Conservation (phyloP, 2,888 invertebrate genomes). For the Hypselothyrea guttata region DNA sequence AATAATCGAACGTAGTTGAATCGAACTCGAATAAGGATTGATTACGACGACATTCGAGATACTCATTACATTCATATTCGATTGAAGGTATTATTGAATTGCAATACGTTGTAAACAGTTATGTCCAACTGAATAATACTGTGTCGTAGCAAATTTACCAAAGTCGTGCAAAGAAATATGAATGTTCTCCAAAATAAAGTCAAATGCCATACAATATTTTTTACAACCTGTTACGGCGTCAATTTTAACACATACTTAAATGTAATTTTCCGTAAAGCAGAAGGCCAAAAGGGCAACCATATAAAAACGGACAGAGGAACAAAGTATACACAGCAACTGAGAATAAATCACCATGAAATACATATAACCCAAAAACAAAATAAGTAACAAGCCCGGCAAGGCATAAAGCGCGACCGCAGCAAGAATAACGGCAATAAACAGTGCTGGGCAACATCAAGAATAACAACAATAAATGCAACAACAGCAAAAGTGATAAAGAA, state of each 20-base stretch:
- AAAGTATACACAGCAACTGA: not conserved
- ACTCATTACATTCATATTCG: too few relatives aligned
- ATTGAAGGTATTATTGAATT: not conserved
- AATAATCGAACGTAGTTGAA: too few relatives aligned
- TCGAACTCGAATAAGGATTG: too few relatives aligned
- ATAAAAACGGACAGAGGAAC: constrained; percentile 15
- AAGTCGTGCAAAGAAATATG: constrained; percentile 6
- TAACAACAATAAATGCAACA: too few relatives aligned
- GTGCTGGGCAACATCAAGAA: too few relatives aligned
- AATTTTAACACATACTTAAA: constrained; percentile 76
- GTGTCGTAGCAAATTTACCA: not conserved
- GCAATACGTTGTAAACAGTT: not conserved
- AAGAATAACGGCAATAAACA: constrained; percentile 49
- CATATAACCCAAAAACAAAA: constrained; percentile 50
- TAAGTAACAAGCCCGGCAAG: constrained; percentile 55
- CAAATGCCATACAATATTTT: constrained; percentile 56
- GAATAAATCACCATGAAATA: constrained; percentile 21
- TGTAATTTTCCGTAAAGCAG: constrained; percentile 66
- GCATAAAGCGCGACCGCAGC: constrained; percentile 61
- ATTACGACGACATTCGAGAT: too few relatives aligned
- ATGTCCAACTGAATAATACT: too few relatives aligned
- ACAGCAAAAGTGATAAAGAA: constrained; percentile 5
- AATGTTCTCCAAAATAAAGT: constrained; percentile 44
- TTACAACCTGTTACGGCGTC: constrained; percentile 74
- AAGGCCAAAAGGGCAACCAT: constrained; percentile 37